Percentiles rank a stretch among this genome's conserved stretches.
Conservation (phyloP, 2,797 vertebrate genomes). For the Falco biarmicus region DNA sequence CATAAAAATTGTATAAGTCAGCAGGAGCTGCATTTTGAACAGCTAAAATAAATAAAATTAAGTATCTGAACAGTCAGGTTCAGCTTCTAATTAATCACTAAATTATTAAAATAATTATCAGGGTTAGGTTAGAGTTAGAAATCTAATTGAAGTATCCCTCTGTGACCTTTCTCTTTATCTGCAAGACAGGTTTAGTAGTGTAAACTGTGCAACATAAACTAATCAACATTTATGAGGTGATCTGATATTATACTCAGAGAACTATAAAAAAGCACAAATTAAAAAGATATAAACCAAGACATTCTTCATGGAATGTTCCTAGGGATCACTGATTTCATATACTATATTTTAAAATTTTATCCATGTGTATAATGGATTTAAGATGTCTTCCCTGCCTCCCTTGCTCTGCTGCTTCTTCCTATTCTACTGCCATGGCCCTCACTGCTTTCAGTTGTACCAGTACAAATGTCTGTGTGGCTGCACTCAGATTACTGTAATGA, state of each 20-base stretch:
- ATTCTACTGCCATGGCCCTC: background rate
- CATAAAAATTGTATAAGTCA: background rate
- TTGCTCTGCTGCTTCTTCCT: background rate
- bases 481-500: background rate
- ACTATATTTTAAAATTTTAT: background rate
- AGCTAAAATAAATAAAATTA: background rate
- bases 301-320: background rate
- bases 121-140: background rate
- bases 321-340: background rate
- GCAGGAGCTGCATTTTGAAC: background rate
- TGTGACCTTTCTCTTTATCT: background rate
- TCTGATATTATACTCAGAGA: background rate
- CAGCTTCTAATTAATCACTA: background rate
- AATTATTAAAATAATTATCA: conserved; percentile 16
- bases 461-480: background rate
- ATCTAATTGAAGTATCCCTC: background rate
- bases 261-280: background rate
- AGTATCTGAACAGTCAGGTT: background rate
- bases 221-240: background rate
- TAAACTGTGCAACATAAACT: background rate
- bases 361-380: background rate
- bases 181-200: background rate
- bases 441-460: background rate
- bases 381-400: background rate
- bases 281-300: background rate